Conservation (phyloP, 1,140 invertebrate species). For the Hermatobates lingyangjiaoensis region DNA sequence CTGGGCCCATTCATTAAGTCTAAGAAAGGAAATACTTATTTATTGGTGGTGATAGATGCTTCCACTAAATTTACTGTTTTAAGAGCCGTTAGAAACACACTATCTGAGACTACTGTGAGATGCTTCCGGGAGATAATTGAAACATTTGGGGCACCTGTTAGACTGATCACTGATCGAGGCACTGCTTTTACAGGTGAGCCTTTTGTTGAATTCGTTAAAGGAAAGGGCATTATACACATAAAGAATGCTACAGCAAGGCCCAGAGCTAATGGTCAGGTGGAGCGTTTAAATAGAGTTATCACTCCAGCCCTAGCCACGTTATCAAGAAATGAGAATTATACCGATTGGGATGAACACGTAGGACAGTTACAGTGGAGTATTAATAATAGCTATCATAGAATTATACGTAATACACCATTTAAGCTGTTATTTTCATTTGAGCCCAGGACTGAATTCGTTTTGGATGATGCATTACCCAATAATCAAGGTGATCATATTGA, state of each 20-base stretch:
- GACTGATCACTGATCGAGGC: neutral
- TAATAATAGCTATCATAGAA: constrained; percentile 9
- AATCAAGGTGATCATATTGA: neutral
- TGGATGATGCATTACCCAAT: neutral
- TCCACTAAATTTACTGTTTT: neutral
- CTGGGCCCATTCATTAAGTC: neutral
- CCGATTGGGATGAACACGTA: neutral
- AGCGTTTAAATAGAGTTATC: constrained; percentile 8
- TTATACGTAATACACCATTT: constrained; percentile 11
- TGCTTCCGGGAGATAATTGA: neutral
- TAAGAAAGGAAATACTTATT: neutral
- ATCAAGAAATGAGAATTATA: neutral
- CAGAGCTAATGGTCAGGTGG: constrained; percentile 9
- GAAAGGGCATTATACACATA: neutral
- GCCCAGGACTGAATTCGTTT: no score
- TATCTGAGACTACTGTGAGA: neutral
- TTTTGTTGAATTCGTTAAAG: neutral
- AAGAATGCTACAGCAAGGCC: neutral
- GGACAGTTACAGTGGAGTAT: constrained; percentile 7
- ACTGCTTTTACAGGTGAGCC: neutral
- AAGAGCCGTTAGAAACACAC: neutral
- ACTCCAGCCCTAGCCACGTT: neutral
- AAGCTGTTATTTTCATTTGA: constrained; percentile 14
- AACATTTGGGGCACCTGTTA: neutral
- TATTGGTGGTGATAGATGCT: neutral